phyloP scores from a whole-genome alignment of 2,888 invertebrate species.

The Epirrhoe tristata region DNA sequence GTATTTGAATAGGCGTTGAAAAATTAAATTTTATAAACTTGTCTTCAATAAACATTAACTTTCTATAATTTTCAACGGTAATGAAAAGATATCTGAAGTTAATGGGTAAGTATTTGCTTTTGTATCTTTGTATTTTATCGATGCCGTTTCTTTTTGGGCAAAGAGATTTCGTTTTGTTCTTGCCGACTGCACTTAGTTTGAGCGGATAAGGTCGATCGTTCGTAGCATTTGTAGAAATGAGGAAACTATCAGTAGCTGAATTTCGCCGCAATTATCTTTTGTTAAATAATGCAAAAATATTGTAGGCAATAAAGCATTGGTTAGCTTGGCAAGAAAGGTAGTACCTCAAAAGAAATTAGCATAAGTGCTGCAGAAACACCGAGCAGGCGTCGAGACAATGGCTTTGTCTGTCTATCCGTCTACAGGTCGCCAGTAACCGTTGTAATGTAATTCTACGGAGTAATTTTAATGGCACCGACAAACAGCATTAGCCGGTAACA shows the following conservation, averaged over 20 bases:
- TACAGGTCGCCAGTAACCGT: constrained; percentile 71
- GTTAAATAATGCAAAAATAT: constrained; percentile 53
- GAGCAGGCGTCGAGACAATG: constrained; percentile 71
- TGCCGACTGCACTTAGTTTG: background rate
- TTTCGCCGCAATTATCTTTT: constrained; percentile 53
- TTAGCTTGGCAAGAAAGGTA: constrained; percentile 66
- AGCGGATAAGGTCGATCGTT: background rate
- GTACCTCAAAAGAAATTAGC: constrained; percentile 80
- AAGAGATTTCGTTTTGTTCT: background rate
- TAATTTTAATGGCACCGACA: constrained; percentile 63
- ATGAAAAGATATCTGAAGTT: too few species aligned
- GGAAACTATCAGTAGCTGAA: constrained; percentile 18
- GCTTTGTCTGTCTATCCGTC: constrained; percentile 78
- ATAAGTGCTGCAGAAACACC: constrained; percentile 77
- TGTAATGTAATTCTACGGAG: constrained; percentile 63
- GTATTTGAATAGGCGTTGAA: too few species aligned
- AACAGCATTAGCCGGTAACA: constrained; percentile 52
- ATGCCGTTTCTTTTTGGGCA: background rate
- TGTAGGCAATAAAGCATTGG: constrained; percentile 69
- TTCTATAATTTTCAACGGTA: too few species aligned
- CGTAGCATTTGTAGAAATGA: background rate
- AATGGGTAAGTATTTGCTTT: background rate
- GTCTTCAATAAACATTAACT: too few species aligned
- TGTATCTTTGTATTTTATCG: background rate
- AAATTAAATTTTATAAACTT: too few species aligned